These are phyloP conservation scores for Liasis olivaceus DNA, from an alignment of 2,797 vertebrate genomes.

Conservation along the genomic window DNA sequence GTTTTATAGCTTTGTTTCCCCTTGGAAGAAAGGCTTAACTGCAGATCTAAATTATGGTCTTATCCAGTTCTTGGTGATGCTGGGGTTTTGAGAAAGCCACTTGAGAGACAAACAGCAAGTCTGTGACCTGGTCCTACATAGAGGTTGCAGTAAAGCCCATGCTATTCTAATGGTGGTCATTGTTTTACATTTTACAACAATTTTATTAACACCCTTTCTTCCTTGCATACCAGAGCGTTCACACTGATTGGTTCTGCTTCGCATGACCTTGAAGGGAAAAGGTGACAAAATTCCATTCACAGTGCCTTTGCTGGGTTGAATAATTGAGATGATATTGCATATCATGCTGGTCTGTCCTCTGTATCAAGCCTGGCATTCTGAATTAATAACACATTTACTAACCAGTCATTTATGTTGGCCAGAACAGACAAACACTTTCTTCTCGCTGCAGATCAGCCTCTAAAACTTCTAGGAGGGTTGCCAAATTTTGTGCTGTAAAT, in stretches of 20 bases:
- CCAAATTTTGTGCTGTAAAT: neutral
- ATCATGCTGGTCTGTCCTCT: neutral
- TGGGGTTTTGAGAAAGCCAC: neutral
- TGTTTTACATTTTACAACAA: neutral
- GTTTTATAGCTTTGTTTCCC: neutral
- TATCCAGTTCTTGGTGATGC: neutral
- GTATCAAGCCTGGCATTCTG: neutral
- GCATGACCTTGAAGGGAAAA: neutral
- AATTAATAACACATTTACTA: neutral
- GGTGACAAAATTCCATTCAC: neutral
- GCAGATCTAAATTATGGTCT: neutral
- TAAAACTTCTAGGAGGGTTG: neutral
- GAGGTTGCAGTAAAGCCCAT: neutral
- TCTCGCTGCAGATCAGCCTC: neutral
- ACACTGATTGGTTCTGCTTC: neutral
- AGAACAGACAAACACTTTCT: neutral
- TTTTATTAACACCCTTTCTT: neutral
- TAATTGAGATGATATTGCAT: no score
- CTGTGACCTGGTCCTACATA: neutral
- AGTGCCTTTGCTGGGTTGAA: neutral
- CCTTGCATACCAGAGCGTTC: neutral
- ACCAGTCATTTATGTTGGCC: neutral
- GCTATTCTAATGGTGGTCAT: neutral
- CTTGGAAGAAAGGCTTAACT: neutral
- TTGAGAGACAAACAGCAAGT: neutral